Conservation (phyloP, 2,888 invertebrate species). For the Hartigia nigra region DNA sequence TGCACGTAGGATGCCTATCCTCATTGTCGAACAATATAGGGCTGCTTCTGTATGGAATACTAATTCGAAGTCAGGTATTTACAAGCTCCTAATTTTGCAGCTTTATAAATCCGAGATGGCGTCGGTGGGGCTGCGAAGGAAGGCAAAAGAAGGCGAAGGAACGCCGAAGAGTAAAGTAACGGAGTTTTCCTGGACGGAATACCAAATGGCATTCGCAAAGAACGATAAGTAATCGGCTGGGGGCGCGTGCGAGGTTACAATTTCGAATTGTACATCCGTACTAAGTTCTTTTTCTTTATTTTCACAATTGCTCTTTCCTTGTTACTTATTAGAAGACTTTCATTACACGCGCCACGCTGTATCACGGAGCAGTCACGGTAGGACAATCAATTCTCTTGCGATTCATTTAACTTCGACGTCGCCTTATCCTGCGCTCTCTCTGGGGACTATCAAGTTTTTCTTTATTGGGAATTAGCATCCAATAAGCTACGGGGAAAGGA, state of each 20-base stretch:
- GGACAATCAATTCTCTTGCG: background rate
- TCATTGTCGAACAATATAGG: background rate
- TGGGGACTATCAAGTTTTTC: background rate
- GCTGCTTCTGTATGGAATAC: slow-evolving; percentile 47
- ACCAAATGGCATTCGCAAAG: background rate
- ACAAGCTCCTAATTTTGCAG: slow-evolving; percentile 63
- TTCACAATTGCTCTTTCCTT: too few species aligned
- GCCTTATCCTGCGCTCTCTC: background rate
- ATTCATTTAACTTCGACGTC: background rate
- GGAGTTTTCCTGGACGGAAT: background rate
- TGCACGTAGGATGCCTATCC: background rate
- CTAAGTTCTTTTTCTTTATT: background rate
- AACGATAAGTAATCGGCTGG: background rate
- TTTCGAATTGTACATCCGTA: background rate
- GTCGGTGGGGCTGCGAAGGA: slow-evolving; percentile 29
- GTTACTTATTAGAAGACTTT: background rate
- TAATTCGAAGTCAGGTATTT: slow-evolving; percentile 60
- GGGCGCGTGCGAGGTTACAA: background rate
- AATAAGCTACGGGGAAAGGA: background rate
- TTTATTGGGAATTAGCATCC: background rate
- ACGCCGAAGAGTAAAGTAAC: slow-evolving; percentile 23
- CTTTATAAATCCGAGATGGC: slow-evolving; percentile 56
- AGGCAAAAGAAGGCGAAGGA: slow-evolving; percentile 51
- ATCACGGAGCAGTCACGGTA: background rate
- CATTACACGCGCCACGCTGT: background rate